Conservation (phyloP, 2,797 vertebrate species). For the Molossus molossus region DNA sequence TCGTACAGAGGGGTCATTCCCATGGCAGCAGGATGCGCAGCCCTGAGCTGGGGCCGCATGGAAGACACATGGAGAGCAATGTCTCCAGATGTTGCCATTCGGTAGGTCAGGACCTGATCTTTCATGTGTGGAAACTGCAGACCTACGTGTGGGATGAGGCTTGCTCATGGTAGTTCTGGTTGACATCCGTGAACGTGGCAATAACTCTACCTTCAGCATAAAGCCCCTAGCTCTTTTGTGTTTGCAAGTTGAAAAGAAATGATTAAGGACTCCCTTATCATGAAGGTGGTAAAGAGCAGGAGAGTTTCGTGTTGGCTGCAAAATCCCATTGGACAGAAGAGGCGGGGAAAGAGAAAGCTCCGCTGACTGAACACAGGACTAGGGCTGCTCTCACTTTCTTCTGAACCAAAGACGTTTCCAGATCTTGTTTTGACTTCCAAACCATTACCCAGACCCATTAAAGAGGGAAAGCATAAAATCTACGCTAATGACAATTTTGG, state of each 20-base stretch:
- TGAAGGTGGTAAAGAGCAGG: background rate
- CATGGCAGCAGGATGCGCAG: background rate
- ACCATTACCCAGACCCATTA: slow-evolving; percentile 59
- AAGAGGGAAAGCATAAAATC: slow-evolving; percentile 70
- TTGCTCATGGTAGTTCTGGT: background rate
- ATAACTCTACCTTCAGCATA: background rate
- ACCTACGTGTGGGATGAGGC: background rate
- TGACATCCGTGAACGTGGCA: background rate
- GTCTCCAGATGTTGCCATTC: background rate
- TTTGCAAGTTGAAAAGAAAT: background rate
- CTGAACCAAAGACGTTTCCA: background rate
- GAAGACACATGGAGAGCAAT: background rate
- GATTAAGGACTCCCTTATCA: background rate
- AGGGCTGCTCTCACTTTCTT: slow-evolving; percentile 16
- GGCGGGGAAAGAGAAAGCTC: background rate
- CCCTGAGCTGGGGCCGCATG: background rate
- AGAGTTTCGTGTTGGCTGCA: background rate
- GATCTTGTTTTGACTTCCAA: slow-evolving; percentile 55
- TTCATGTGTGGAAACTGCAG: background rate
- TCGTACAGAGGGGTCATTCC: background rate
- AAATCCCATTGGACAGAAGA: background rate
- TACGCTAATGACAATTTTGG: slow-evolving; percentile 69
- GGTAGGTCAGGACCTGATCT: background rate
- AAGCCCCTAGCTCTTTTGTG: background rate
- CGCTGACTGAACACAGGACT: background rate